Evolutionary conservation across 2,113 vertebrate genomes (phyloP), one percentile per base, ranked within the genome.

Genomic region (Alligator sinensis): DNA sequence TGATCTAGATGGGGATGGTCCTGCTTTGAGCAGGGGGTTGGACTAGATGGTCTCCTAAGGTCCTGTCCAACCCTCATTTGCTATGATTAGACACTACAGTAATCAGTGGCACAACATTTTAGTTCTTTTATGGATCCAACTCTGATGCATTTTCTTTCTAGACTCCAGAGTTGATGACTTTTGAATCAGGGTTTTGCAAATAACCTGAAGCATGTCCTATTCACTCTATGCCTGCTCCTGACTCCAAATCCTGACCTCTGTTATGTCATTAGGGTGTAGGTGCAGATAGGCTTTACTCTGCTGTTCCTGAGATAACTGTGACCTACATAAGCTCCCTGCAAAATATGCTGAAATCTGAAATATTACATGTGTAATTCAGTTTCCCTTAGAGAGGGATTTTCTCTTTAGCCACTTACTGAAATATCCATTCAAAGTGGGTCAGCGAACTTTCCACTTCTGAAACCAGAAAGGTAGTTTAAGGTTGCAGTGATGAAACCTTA

Each of bases 401-500:
- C 91, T 98, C 81, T 88, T 83, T 58, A 77, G 75, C 70, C 3
- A 9, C 90, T 98, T 98, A 98, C 98, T 95, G 98, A 97, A 98
- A 98, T 86, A 97, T 75, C 96, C 93, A 96, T 96, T 94, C 92
- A 97, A 98, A 98, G 82, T 98, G 97, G 98, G 97, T 98, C 98
- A 97, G 54, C 80, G 78, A 89, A 92, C 94, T 96, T 97, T 96
- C 86, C 95, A 95, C 87, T 78, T 91, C 1, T 22, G 81, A 92
- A 95, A 8, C 24, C 6, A 22, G 0, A 16, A 22, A 88, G 88
- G 90, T 38, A 92, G 47, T 1, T 11, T 88, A 92, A 96, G 75
- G 77, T 97, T 66, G 81, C 62, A 27, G 80, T 91, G 57, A 89
- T 84, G 18, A 82, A 92, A 19, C 3, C 60, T 86, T 76, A 86